These are phyloP conservation scores for Phylloscopus whistleri DNA, from an alignment of 2,113 vertebrate genomes.

Conservation along the genomic window DNA sequence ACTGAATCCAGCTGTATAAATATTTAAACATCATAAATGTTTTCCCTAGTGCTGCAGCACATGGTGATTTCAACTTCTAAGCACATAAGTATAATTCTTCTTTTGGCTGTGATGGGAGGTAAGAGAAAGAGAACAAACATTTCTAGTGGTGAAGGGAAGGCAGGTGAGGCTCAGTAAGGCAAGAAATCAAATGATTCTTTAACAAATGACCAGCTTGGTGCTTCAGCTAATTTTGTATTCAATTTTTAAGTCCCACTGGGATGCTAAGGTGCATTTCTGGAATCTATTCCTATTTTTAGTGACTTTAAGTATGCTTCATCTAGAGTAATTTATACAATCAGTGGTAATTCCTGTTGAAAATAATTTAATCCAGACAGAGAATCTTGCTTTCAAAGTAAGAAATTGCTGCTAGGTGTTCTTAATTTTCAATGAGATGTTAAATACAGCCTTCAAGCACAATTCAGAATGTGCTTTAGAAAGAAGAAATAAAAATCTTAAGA, in stretches of 20 bases:
- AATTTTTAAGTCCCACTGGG: not conserved
- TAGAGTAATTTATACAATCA: not conserved
- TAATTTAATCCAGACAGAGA: not conserved
- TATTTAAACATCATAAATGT: constrained; percentile 47
- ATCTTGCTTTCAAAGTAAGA: not conserved
- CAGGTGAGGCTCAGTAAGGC: not conserved
- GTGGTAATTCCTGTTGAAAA: constrained; percentile 8
- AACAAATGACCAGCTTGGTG: not conserved
- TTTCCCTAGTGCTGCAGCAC: constrained; percentile 18
- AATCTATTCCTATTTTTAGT: not conserved
- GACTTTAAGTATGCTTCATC: not conserved
- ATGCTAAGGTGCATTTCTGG: not conserved
- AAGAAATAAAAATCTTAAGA: not conserved
- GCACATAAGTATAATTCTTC: not conserved
- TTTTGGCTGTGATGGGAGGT: not conserved
- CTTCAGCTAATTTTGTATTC: constrained; percentile 10
- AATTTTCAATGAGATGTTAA: not conserved
- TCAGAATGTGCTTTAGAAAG: not conserved
- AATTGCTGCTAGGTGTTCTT: not conserved
- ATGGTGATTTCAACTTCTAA: not conserved
- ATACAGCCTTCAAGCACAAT: not conserved
- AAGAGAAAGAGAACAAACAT: not conserved
- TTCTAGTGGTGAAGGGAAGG: not conserved
- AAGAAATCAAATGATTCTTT: constrained; percentile 28
- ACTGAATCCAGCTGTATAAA: constrained; percentile 47